Base-by-base conservation (phyloP, 2,888 invertebrate genomes). In the Campaea margaritaria region DNA sequence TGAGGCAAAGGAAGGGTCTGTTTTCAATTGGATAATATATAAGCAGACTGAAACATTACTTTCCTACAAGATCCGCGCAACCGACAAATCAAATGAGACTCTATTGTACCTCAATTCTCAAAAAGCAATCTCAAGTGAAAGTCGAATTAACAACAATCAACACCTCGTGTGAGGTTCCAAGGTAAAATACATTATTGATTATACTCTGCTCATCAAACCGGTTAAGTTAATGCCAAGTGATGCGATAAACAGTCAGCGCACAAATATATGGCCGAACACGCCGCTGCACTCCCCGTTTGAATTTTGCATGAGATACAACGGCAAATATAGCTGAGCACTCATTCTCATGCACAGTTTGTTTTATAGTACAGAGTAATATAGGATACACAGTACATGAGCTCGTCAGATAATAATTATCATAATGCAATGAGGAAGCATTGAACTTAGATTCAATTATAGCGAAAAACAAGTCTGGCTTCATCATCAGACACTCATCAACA, bases 301-400 rank as follows among this genome's bases (percentile, higher is more conserved):
- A 61, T 61, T 61, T 61, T 56, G 55, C 55, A 61, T 56, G 55
- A 61, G 60, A 47, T 50, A 46, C 59, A 61, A 61, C 55, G 60
- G 60, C 47, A 56, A 48, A 51, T 51, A 47, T 47, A 60, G 60
- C 3, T 34, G 31, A 49, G 38, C 56, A 44, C 50, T 54, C 51
- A 61, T 61, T 56, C 27, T 52, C 44, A 61, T 56, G 52, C 50
- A 42, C 51, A 45, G 48, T 49, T 44, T 57, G 56, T 56, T 61
- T 52, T 46, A 38, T 46, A 10, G n/a, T 42, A 27, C 45, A 27
- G 34, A 39, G 41, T 34, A 47, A 3, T 21, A 31, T 0, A 27
- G 31, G 31, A 41, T 38, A 31, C 34, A 36, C 52, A 58, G 58
- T 52, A 41, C 48, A 21, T 48, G 16, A 46, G 34, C 34, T 45